Base-by-base conservation (phyloP, 2,888 invertebrate species). In the Coleophora deauratella region DNA sequence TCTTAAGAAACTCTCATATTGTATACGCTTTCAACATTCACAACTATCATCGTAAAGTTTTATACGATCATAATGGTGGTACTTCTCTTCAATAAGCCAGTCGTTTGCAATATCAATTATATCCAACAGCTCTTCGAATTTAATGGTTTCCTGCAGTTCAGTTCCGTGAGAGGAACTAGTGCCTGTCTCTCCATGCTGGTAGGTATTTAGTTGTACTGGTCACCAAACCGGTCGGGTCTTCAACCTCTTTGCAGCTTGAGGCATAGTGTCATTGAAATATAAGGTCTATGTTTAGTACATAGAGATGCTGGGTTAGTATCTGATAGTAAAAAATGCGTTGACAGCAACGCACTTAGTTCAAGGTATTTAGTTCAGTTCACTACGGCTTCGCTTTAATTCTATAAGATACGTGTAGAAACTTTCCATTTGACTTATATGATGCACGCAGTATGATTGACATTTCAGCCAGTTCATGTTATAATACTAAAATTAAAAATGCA, bases 141-240 rank as follows among this genome's bases (percentile, higher is more conserved):
- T 45, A 37, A 49, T 43, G 35, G 43, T 43, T 47, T 49, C 49
- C 46, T 49, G 45, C 31, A 27, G 32, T 12, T 8, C 2, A 39
- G 40, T 41, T 44, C 44, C 47, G 45, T 47, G 47, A 45, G 49
- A 46, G 44, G 27, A 37, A 41, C 21, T 38, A 30, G 44, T 44
- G 21, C 45, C 45, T 45, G 44, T 40, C 15, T 34, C 39, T 46
- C 41, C 43, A 33, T 28, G 38, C 43, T 37, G 2, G 35, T 37
- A 40, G 43, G 37, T 31, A 43, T 43, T 43, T 39, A 34, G 12
- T 15, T 35, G n/a, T n/a, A n/a, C n/a, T n/a, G 21, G 27, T 12
- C 13, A 9, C 33, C 34, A 37, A 40, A 43, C 43, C 40, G 37
- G 43, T 31, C 43, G 37, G 37, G 43, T 31, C 30, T 35, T 35